These are phyloP conservation scores for Castor canadensis DNA, from an alignment of 2,113 vertebrate species.

Conservation along the genomic window DNA sequence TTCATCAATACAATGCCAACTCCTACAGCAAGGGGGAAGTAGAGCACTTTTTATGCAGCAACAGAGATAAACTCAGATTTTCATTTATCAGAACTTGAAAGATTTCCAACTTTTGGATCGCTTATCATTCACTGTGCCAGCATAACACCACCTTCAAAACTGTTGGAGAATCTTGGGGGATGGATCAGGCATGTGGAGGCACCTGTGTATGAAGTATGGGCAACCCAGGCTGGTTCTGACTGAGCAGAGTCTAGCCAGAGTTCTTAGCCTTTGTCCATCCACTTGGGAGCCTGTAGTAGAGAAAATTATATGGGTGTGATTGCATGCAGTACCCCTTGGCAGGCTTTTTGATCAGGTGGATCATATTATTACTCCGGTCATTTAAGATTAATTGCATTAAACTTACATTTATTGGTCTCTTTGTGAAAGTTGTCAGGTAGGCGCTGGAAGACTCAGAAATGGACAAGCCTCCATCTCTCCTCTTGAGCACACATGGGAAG, in stretches of 20 bases:
- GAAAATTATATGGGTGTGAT: background rate
- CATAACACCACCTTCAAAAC: background rate
- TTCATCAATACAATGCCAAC: background rate
- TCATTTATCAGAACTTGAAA: background rate
- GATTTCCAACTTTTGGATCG: background rate
- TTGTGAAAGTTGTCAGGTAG: background rate
- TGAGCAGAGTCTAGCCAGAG: background rate
- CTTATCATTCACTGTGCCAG: background rate
- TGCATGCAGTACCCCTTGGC: background rate
- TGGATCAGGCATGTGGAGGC: background rate
- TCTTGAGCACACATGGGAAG: background rate
- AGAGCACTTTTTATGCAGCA: constrained; percentile 12
- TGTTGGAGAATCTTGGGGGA: background rate
- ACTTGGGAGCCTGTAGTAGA: background rate
- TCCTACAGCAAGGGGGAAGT: background rate
- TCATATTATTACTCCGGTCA: background rate
- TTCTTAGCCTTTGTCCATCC: background rate
- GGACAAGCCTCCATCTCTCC: background rate
- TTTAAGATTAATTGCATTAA: background rate
- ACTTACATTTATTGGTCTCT: background rate
- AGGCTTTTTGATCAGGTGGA: background rate
- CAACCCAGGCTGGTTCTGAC: background rate
- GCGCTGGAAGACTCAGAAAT: background rate
- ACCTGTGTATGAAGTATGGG: background rate
- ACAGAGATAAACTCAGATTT: background rate